phyloP scores from a whole-genome alignment of 2,888 invertebrate genomes.

The Morinoia aosen region DNA sequence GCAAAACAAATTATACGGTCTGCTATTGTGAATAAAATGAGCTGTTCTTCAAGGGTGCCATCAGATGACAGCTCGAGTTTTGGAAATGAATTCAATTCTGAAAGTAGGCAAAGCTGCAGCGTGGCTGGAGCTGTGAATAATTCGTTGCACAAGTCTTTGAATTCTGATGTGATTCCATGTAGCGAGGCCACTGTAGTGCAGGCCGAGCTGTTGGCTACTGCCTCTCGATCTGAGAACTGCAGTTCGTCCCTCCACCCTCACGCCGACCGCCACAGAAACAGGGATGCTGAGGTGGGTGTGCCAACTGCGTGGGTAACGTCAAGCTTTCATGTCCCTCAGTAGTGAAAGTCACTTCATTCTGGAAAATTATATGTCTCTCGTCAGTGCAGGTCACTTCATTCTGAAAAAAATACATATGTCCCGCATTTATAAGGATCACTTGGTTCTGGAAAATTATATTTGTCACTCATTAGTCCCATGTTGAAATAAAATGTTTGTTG shows the following conservation, averaged over 20 bases:
- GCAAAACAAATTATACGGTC: background rate
- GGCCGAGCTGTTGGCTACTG: background rate
- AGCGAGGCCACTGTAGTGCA: background rate
- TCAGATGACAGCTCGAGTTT: background rate
- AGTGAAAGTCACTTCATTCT: background rate
- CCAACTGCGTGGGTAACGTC: background rate
- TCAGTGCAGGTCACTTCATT: background rate
- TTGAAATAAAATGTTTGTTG: no score
- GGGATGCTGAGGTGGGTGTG: background rate
- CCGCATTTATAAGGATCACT: background rate
- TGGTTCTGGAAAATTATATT: no score
- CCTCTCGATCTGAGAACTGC: background rate
- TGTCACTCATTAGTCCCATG: no score
- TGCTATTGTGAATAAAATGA: background rate
- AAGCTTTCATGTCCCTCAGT: background rate
- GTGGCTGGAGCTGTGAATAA: background rate
- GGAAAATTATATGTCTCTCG: background rate
- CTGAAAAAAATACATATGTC: background rate
- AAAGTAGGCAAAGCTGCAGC: background rate
- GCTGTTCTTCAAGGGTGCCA: background rate
- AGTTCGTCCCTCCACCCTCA: background rate
- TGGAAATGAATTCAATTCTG: background rate
- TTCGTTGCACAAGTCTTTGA: background rate
- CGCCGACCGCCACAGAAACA: background rate
- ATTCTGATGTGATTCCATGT: background rate